Percentiles rank a stretch among this genome's conserved stretches.
Conservation (phyloP, 2,888 invertebrate genomes). For the Girardia tigrina region DNA sequence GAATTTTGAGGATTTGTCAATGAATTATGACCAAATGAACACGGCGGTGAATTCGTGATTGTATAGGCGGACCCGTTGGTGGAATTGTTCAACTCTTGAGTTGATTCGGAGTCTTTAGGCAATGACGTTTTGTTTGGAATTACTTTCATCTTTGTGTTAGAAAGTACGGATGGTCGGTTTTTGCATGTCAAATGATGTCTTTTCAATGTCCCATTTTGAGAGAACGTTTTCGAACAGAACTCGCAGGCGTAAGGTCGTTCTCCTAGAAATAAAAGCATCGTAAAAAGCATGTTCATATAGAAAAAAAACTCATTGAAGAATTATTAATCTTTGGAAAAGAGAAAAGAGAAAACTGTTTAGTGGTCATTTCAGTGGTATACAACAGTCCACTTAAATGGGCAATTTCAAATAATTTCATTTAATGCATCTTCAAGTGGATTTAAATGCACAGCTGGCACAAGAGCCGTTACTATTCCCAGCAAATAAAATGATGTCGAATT, state of each 20-base stretch:
- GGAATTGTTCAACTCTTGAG: background rate
- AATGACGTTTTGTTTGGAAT: conserved; percentile 9
- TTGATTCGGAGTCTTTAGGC: background rate
- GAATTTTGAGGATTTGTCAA: background rate
- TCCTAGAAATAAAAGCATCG: conserved; percentile 7
- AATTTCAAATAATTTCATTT: conserved; percentile 23
- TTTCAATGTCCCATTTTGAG: conserved; percentile 37
- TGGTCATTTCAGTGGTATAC: conserved; percentile 8
- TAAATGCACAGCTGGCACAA: conserved; percentile 23
- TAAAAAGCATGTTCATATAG: background rate
- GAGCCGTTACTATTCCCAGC: conserved; percentile 11
- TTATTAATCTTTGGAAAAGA: too few species aligned
- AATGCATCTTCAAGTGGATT: conserved; percentile 23
- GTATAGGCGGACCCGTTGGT: background rate
- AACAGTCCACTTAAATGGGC: conserved; percentile 17
- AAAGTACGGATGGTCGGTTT: background rate
- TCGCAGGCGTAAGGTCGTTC: conserved; percentile 36
- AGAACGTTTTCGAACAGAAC: conserved; percentile 36
- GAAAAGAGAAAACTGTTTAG: background rate
- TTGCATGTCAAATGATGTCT: conserved; percentile 33
- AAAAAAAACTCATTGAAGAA: background rate
- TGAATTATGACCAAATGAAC: conserved; percentile 15
- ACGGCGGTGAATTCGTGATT: background rate
- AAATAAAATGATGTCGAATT: conserved; percentile 16
- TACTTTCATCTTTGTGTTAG: background rate